Evolutionary conservation across 2,113 vertebrate genomes (phyloP).

Genomic region (Trinectes maculatus): DNA sequence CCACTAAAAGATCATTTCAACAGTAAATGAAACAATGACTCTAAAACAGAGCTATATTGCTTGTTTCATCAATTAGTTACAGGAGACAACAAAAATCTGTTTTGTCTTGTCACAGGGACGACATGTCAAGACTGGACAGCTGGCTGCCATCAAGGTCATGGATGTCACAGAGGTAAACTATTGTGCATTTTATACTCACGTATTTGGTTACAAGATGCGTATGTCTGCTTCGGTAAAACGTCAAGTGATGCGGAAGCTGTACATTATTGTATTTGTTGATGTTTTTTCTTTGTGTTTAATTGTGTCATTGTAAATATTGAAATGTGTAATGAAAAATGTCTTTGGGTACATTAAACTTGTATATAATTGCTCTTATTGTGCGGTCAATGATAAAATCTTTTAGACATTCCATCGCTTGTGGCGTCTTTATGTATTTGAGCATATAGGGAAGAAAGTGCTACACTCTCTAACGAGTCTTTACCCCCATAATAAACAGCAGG

Average conservation of each 20-base stretch:
- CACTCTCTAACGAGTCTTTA: constrained; percentile 11
- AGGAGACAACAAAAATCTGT: no score
- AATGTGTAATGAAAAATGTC: no score
- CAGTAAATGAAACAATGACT: background rate
- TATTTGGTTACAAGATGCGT: background rate
- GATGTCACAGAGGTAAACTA: constrained; percentile 80
- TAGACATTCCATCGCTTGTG: constrained; percentile 28
- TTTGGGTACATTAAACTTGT: background rate
- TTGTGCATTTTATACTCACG: background rate
- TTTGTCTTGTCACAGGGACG: constrained; percentile 71
- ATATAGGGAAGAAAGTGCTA: constrained; percentile 1
- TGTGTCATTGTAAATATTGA: no score
- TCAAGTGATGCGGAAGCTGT: background rate
- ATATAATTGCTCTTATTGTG: constrained; percentile 58
- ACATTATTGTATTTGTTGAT: no score
- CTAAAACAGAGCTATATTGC: no score
- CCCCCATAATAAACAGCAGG: constrained; percentile 43
- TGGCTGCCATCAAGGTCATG: constrained; percentile 85
- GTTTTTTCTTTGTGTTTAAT: no score
- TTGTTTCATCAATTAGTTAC: no score
- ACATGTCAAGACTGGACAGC: constrained; percentile 83
- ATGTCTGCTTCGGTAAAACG: background rate
- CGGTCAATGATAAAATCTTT: constrained; percentile 77
- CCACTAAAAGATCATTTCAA: background rate
- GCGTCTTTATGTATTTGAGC: constrained; percentile 6